Base-by-base conservation (phyloP, 2,888 invertebrate species). In the Petrophora chlorosata region DNA sequence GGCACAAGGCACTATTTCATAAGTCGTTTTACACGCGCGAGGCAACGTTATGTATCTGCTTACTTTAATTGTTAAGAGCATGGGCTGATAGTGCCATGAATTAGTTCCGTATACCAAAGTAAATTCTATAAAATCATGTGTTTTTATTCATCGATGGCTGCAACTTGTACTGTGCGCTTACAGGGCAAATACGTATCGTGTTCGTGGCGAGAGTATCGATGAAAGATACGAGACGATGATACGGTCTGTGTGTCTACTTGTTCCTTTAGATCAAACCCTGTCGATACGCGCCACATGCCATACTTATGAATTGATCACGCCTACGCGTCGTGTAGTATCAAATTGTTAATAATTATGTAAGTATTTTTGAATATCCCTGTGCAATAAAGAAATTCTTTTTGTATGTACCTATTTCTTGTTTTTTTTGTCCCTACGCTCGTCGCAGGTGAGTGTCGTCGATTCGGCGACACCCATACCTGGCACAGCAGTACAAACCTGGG, bases 361-460 rank as follows among this genome's bases (percentile, higher is more conserved):
- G 76, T 74, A 77, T 75, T 77, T 75, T 80, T 79, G 71, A 78
- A 76, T 77, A 81, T 83, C 82, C 79, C 79, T 79, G 85, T 87
- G 86, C 86, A 87, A 87, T 87, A 87, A 84, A 84, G 50, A 71
- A 34, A 70, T 67, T 75, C 79, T 73, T 82, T 82, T 72, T 79
- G 59, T 77, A 76, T 70, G 62, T 60, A 60, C n/a, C n/a, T 7
- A 3, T 63, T 53, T 8, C 10, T 50, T 47, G 16, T 64, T 67
- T 65, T 42, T 55, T 57, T 36, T 32, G 3, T 17, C 3, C 5
- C 12, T n/a, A 5, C 23, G 1, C 2, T 1, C 8, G 3, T 16
- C n/a, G n/a, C n/a, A n/a, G n/a, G n/a, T n/a, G n/a, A n/a, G n/a
- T n/a, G n/a, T n/a, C n/a, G n/a, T n/a, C n/a, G n/a, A n/a, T n/a